Base-by-base conservation (phyloP, 2,113 vertebrate species). In the Burhinus bistriatus region DNA sequence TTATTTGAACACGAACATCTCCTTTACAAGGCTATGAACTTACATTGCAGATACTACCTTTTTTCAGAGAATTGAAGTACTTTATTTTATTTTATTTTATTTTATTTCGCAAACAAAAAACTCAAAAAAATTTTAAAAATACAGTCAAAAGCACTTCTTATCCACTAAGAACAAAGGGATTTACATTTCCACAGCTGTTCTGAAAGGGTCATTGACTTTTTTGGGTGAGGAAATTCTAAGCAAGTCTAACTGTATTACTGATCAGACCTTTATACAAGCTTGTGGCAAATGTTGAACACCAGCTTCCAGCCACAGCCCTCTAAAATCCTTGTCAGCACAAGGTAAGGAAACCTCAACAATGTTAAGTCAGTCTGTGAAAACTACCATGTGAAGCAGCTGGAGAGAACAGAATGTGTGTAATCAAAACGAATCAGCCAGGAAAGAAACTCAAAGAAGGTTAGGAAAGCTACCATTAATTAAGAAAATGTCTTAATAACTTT, bases 281-380 rank as follows among this genome's bases (percentile, higher is more conserved):
- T 87, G 57, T 61, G 44, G 83, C 70, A 57, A 75, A 68, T 52
- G 36, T 69, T 81, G 78, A 92, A 86, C 29, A 69, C 7, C 8
- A 84, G 57, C n/a, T 29, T 85, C 20, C 34, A 95, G 76, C 82
- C 81, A 59, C 54, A 89, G 45, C 34, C 78, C 34, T 79, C 52
- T 78, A 47, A 92, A 95, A 80, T 11, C 4, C 42, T 87, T 90
- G 62, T 93, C 82, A 95, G 76, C 70, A 83, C n/a, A 78, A 96
- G 54, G 75, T 92, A 87, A 88, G 69, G 59, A 95, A 93, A 88
- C 34, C 40, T 89, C 81, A 95, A 13, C 13, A 87, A 45, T 84
- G 23, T 66, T 73, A 92, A 81, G 86, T 34, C 96, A 66, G 8
- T 44, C 54, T 62, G 14, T 87, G 80, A 94, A 93, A 96, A 51